Conservation (phyloP, 2,113 vertebrate species). For the Ceuthmochares aereus region DNA sequence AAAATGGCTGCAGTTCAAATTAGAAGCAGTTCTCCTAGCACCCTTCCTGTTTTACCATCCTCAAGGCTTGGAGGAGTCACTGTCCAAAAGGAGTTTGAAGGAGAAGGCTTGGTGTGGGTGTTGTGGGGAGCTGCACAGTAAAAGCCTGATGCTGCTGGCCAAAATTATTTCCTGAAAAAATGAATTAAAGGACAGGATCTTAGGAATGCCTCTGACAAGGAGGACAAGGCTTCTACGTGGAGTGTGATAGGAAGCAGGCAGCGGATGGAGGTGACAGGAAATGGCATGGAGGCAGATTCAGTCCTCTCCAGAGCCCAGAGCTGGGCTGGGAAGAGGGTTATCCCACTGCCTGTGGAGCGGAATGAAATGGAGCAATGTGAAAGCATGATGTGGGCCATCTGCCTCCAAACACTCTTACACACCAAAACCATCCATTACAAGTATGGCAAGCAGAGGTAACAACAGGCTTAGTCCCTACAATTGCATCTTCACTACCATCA, state of each 20-base stretch:
- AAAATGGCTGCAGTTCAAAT: neutral
- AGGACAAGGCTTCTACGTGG: neutral
- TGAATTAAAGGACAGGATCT: neutral
- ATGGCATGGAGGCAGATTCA: neutral
- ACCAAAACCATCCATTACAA: conserved; percentile 1
- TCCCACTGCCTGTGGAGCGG: neutral
- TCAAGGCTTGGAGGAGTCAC: neutral
- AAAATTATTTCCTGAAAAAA: neutral
- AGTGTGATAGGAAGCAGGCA: neutral
- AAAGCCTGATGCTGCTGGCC: neutral
- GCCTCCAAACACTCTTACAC: conserved; percentile 5
- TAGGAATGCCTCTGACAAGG: neutral
- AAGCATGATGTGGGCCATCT: neutral
- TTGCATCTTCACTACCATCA: neutral
- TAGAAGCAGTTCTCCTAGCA: neutral
- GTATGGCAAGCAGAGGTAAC: neutral
- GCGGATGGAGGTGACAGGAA: rapidly evolving
- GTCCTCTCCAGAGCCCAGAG: neutral
- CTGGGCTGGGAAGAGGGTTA: neutral
- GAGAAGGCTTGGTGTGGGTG: neutral
- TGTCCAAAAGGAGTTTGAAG: neutral
- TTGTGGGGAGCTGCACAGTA: neutral
- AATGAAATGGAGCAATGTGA: rapidly evolving
- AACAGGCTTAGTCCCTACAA: neutral
- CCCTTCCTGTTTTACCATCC: neutral